phyloP scores from a whole-genome alignment of 2,797 vertebrate species.

The Botia kubotai region DNA sequence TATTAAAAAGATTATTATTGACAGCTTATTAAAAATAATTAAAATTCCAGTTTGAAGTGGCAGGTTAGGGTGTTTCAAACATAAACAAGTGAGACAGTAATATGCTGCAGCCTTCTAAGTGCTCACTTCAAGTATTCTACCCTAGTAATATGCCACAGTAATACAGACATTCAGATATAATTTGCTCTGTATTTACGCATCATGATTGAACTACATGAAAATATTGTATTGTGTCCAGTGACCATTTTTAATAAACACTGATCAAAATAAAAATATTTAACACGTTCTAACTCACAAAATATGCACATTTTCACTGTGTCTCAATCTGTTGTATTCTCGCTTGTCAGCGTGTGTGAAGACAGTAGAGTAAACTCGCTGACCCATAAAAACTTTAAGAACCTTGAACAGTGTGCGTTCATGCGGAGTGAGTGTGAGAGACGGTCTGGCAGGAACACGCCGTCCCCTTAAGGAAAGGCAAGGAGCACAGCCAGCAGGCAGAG shows the following conservation, averaged over 20 bases:
- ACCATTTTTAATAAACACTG: background rate
- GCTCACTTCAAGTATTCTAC: background rate
- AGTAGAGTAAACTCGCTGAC: constrained; percentile 42
- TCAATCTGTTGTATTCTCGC: background rate
- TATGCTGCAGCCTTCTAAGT: background rate
- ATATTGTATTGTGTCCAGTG: background rate
- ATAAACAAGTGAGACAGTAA: background rate
- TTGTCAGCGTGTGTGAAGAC: constrained; percentile 8
- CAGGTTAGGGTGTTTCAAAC: background rate
- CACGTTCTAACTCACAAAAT: background rate
- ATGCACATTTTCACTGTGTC: background rate
- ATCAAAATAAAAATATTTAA: background rate
- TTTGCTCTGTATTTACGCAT: no score
- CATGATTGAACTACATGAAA: background rate
- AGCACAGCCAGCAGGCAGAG: constrained; percentile 53
- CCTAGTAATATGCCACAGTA: no score
- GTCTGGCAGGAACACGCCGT: constrained; percentile 55
- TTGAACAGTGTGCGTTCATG: background rate
- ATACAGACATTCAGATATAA: no score
- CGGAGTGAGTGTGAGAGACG: constrained; percentile 3
- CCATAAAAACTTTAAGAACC: constrained; percentile 36
- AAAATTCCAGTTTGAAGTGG: background rate
- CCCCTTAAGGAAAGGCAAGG: constrained; percentile 42
- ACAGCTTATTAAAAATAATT: no score
- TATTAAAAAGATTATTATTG: no score